Evolutionary conservation across 2,797 vertebrate genomes (phyloP), one percentile per base, ranked within the genome.

Genomic region (Molossus molossus): DNA sequence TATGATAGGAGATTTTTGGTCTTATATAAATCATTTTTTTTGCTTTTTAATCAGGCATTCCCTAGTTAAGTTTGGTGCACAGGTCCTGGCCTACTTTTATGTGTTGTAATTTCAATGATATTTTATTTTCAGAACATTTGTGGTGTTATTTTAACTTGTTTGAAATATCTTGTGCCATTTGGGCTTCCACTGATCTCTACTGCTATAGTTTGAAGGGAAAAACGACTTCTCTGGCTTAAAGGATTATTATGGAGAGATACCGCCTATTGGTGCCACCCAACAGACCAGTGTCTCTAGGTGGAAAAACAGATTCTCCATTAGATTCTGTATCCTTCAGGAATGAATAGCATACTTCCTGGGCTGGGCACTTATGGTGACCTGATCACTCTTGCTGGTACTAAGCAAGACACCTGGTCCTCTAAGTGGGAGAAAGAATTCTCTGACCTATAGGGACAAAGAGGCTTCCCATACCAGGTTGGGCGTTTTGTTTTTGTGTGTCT

Each of bases 1-100:
- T 91, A 85, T 14, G 6, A 57, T 77, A 62, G 17, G 15, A 77
- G 55, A 88, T 29, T 65, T 77, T 80, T 12, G 17, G 21, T 79
- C 14, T 89, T 65, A 84, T 60, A 84, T 72, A 70, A 77, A 90
- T 87, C 13, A 60, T 84, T 72, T 53, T 60, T 60, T 72, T 79
- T 80, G 40, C 40, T 4, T 76, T 58, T 53, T 10, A 53, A 75
- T n/a, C 17, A 64, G 48, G 27, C 14, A 57, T 9, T 27, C 15
- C 37, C 10, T 5, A 33, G 25, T 76, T 85, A 45, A 17, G 9
- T 55, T 89, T 72, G 29, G 27, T 6, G 58, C 40, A 72, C 4
- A 86, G 6, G 3, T 89, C 3, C 8, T 86, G 21, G 1, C 1
- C 9, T 25, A 40, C 3, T 65, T 81, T 69, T 73, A 40, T 58